A percentile compares a stretch with the other conserved stretches of the same genome.
These are phyloP conservation scores for Prionailurus viverrinus DNA, from an alignment of 2,113 vertebrate genomes.

Conservation along the genomic window DNA sequence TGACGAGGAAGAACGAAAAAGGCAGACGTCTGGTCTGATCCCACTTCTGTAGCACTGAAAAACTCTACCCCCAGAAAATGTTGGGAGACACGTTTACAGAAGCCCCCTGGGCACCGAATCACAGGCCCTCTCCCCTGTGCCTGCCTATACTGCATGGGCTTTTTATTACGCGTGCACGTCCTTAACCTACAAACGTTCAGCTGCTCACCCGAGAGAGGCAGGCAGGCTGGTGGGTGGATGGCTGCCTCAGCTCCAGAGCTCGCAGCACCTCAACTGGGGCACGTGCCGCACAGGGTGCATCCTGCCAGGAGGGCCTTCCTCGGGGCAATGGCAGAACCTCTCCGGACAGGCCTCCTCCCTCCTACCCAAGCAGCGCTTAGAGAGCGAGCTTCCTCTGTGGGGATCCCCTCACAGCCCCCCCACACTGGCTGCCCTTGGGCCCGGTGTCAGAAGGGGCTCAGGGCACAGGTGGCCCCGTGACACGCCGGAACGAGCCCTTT, in stretches of 20 bases:
- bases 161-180: rapidly evolving
- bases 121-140: rapidly evolving
- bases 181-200: background rate
- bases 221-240: background rate
- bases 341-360: background rate
- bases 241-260: background rate
- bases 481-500: rapidly evolving
- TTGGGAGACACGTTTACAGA: background rate
- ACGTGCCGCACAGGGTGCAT: rapidly evolving
- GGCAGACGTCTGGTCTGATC: no score
- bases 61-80: background rate
- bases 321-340: rapidly evolving
- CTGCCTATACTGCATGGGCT: rapidly evolving
- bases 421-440: background rate
- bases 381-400: background rate
- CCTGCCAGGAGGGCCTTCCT: rapidly evolving
- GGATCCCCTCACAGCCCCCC: background rate
- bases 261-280: rapidly evolving
- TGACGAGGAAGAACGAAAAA: background rate
- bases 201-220: background rate
- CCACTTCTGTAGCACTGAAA: background rate
- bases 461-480: rapidly evolving
- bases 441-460: background rate
- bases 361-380: background rate
- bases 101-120: background rate